phyloP scores from a whole-genome alignment of 1,140 invertebrate species.

The Hylaeus volcanicus region DNA sequence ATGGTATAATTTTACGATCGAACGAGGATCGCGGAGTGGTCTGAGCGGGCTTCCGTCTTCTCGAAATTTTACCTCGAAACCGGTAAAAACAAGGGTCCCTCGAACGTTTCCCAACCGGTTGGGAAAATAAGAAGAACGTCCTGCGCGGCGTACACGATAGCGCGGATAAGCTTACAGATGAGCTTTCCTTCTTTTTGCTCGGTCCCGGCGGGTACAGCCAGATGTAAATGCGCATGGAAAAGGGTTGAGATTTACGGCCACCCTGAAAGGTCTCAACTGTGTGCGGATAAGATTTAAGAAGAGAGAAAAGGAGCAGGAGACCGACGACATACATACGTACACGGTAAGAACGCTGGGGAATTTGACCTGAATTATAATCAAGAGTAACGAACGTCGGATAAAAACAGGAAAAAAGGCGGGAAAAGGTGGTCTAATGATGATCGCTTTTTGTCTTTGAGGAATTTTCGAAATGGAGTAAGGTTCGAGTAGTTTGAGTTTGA shows the following conservation, averaged over 20 bases:
- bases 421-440: too few species aligned
- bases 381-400: neutral
- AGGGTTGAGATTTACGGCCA: constrained; percentile 46
- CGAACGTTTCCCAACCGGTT: constrained; percentile 46
- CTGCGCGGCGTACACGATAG: constrained; percentile 33
- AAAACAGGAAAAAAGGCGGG: neutral
- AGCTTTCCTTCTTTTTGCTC: constrained; percentile 33
- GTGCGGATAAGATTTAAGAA: constrained; percentile 28
- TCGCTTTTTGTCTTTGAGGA: too few species aligned
- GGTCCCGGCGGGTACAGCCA: constrained; percentile 14
- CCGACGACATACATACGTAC: too few species aligned
- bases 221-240: constrained; percentile 43
- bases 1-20: constrained; percentile 26
- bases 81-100: constrained; percentile 20
- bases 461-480: too few species aligned
- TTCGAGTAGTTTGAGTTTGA: too few species aligned
- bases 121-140: constrained; percentile 35
- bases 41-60: constrained; percentile 33
- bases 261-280: constrained; percentile 27
- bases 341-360: neutral
- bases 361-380: constrained; percentile 17
- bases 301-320: neutral
- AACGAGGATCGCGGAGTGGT: neutral
- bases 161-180: constrained; percentile 41
- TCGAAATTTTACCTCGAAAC: constrained; percentile 37